Conservation (phyloP, 2,888 invertebrate genomes). For the Ptilodon capucinus region DNA sequence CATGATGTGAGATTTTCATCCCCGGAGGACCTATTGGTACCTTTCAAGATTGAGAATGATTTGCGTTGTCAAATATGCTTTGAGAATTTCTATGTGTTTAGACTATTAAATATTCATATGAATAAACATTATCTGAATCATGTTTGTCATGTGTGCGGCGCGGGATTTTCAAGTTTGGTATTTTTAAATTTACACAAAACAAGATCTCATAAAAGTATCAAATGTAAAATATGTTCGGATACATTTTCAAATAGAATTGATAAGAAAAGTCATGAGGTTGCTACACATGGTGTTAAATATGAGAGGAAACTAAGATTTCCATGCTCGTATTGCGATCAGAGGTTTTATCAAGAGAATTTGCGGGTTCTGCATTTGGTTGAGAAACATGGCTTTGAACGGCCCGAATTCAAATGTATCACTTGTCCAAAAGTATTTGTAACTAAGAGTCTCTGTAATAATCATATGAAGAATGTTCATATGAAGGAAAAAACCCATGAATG, state of each 20-base stretch:
- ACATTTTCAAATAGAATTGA: slow-evolving; percentile 40
- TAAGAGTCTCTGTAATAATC: slow-evolving; percentile 62
- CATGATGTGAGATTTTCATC: slow-evolving; percentile 48
- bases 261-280: slow-evolving; percentile 34
- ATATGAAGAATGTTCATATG: slow-evolving; percentile 64
- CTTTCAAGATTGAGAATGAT: slow-evolving; percentile 55
- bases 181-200: slow-evolving; percentile 65
- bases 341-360: slow-evolving; percentile 59
- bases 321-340: slow-evolving; percentile 52
- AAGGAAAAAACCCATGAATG: slow-evolving; percentile 67
- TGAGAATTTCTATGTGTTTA: slow-evolving; percentile 52
- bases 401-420: slow-evolving; percentile 54
- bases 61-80: slow-evolving; percentile 63
- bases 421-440: slow-evolving; percentile 66
- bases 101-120: slow-evolving; percentile 66
- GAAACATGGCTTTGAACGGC: slow-evolving; percentile 53
- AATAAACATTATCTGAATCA: slow-evolving; percentile 70
- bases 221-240: slow-evolving; percentile 50
- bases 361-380: slow-evolving; percentile 50
- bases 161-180: slow-evolving; percentile 62
- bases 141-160: slow-evolving; percentile 68
- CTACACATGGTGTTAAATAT: slow-evolving; percentile 27
- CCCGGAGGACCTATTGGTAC: slow-evolving; percentile 57
- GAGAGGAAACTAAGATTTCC: slow-evolving; percentile 57
- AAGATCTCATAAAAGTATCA: slow-evolving; percentile 47